These are phyloP conservation scores for Seladonia tumulorum DNA, from an alignment of 2,888 invertebrate genomes.

Conservation along the genomic window DNA sequence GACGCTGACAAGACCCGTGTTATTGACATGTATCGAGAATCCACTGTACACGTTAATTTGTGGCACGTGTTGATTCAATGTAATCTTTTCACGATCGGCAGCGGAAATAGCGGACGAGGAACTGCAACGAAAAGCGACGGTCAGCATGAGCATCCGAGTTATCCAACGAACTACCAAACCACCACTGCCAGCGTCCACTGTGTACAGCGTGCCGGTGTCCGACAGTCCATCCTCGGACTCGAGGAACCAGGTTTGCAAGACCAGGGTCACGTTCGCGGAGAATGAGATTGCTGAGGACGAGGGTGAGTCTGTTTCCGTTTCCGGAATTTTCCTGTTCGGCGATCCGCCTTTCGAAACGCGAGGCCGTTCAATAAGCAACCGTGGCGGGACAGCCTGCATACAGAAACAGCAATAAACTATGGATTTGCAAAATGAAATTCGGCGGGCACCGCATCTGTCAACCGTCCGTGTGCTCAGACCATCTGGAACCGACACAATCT, in stretches of 20 bases:
- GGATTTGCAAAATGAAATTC: too few species aligned
- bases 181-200: slow-evolving; percentile 72
- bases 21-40: too few species aligned
- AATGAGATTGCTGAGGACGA: slow-evolving; percentile 73
- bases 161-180: slow-evolving; percentile 87
- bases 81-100: slow-evolving; percentile 76
- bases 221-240: slow-evolving; percentile 38
- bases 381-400: too few species aligned
- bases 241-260: slow-evolving; percentile 50
- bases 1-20: too few species aligned
- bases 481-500: too few species aligned
- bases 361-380: too few species aligned
- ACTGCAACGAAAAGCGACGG: slow-evolving; percentile 91
- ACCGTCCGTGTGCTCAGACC: too few species aligned
- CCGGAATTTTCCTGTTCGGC: too few species aligned
- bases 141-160: slow-evolving; percentile 94
- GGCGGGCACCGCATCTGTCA: too few species aligned
- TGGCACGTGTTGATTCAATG: neutral
- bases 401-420: too few species aligned
- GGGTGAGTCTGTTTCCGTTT: slow-evolving; percentile 61
- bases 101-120: slow-evolving; percentile 94
- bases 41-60: too few species aligned
- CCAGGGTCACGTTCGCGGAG: slow-evolving; percentile 68
- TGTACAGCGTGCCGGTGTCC: slow-evolving; percentile 72
- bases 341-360: too few species aligned